phyloP scores from a whole-genome alignment of 2,113 vertebrate species.

The Sphaerodactylus townsendi region DNA sequence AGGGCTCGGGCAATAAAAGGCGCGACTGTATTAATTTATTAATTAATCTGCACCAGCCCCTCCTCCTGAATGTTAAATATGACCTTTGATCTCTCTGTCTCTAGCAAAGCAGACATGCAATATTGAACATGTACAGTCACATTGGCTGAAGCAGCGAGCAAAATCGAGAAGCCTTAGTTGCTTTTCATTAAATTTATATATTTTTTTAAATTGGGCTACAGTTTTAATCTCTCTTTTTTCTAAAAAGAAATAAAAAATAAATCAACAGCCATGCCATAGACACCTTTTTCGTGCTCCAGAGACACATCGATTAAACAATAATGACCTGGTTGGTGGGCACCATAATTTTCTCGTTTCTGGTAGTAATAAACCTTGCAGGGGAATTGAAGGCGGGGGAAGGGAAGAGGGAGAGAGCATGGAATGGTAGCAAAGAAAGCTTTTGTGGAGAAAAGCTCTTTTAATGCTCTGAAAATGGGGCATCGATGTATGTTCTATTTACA shows the following conservation, averaged over 20 bases:
- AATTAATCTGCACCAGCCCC: slow-evolving; percentile 84
- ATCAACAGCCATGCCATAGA: slow-evolving; percentile 81
- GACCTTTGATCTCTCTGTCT: slow-evolving; percentile 92
- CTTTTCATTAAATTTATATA: slow-evolving; percentile 57
- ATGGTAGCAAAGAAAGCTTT: slow-evolving; percentile 55
- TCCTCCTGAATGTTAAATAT: slow-evolving; percentile 84
- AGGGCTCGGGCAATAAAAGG: slow-evolving; percentile 70
- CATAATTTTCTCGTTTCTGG: slow-evolving; percentile 75
- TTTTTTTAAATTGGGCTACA: slow-evolving; percentile 40
- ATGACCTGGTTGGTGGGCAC: slow-evolving; percentile 86
- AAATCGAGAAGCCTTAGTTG: slow-evolving; percentile 50
- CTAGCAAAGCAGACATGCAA: slow-evolving; percentile 76
- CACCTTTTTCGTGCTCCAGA: slow-evolving; percentile 84
- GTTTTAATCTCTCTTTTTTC: slow-evolving; percentile 53
- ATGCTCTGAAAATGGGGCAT: slow-evolving; percentile 47
- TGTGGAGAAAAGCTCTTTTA: slow-evolving; percentile 65
- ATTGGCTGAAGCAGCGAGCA: slow-evolving; percentile 62
- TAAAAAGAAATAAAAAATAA: slow-evolving; percentile 30
- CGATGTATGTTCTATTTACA: slow-evolving; percentile 51
- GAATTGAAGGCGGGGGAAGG: slow-evolving; percentile 5
- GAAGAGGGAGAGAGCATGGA: slow-evolving; percentile 32
- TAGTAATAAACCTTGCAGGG: slow-evolving; percentile 68
- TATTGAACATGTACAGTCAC: slow-evolving; percentile 75
- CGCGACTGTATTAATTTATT: slow-evolving; percentile 80
- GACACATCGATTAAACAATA: slow-evolving; percentile 94